Conservation (phyloP, 1,140 invertebrate species). For the Drosophila repleta region DNA sequence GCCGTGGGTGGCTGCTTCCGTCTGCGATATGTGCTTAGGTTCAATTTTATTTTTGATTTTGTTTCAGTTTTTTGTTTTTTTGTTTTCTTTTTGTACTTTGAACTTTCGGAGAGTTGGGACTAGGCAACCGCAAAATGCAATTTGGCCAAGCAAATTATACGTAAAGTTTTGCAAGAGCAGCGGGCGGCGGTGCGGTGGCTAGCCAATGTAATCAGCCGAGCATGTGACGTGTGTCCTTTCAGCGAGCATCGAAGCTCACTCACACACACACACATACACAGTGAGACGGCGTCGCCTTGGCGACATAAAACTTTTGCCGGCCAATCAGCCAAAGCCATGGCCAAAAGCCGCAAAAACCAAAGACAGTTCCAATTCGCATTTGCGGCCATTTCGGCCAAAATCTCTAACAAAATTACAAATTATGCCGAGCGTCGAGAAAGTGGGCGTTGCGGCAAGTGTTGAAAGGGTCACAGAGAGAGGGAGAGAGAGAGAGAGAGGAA, state of each 20-base stretch:
- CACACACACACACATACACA: not conserved
- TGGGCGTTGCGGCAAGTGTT: constrained; percentile 67
- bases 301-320: constrained; percentile 67
- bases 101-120: constrained; percentile 19
- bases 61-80: not conserved
- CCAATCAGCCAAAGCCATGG: constrained; percentile 54
- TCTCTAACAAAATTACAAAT: constrained; percentile 50
- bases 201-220: constrained; percentile 67
- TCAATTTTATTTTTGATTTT: no score
- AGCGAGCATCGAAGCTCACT: constrained; percentile 30
- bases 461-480: constrained; percentile 40
- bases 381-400: constrained; percentile 38
- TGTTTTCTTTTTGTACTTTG: not conserved
- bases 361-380: constrained; percentile 14
- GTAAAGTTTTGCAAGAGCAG: constrained; percentile 58
- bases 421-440: constrained; percentile 39
- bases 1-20: no score
- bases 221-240: constrained; percentile 77
- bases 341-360: constrained; percentile 35
- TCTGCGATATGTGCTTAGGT: no score
- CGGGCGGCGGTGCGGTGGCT: not conserved
- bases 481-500: no score
- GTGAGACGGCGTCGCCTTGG: constrained; percentile 39
- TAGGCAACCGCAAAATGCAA: constrained; percentile 61
- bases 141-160: constrained; percentile 76